Percentiles rank a stretch among this genome's conserved stretches.
These are phyloP conservation scores for Pelobates fuscus DNA, from an alignment of 2,113 vertebrate species.

Conservation along the genomic window DNA sequence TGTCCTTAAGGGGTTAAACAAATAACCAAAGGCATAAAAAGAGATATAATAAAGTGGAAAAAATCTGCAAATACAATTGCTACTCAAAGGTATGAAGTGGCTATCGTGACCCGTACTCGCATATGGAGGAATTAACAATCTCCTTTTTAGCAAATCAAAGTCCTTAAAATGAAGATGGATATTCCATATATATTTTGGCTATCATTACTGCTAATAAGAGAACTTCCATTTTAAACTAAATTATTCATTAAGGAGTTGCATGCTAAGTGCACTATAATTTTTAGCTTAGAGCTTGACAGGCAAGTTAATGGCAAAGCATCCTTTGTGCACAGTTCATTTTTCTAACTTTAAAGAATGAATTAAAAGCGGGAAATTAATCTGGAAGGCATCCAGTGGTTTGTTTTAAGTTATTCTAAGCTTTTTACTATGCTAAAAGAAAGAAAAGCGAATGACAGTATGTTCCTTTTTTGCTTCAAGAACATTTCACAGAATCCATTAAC, in stretches of 20 bases:
- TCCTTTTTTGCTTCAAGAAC: too few species aligned
- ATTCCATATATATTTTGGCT: slow-evolving; percentile 27
- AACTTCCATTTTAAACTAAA: slow-evolving; percentile 39
- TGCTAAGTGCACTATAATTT: slow-evolving; percentile 45
- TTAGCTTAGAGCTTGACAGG: slow-evolving; percentile 32
- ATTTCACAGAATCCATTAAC: too few species aligned
- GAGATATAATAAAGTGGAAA: too few species aligned
- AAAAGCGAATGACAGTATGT: not conserved
- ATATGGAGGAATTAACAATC: slow-evolving; percentile 30
- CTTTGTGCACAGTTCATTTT: slow-evolving; percentile 20
- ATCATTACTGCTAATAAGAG: slow-evolving; percentile 33
- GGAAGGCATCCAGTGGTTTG: slow-evolving; percentile 36
- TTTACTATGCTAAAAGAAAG: not conserved
- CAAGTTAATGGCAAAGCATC: slow-evolving; percentile 31
- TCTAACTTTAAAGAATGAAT: slow-evolving; percentile 24
- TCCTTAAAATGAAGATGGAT: not conserved
- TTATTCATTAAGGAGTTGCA: slow-evolving; percentile 43
- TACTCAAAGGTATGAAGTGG: too few species aligned
- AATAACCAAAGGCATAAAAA: too few species aligned
- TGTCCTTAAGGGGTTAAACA: too few species aligned
- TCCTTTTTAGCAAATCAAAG: slow-evolving; percentile 35
- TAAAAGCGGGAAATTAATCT: slow-evolving; percentile 18
- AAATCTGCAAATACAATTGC: too few species aligned
- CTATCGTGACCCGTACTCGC: not conserved
- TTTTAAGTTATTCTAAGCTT: slow-evolving; percentile 29